These are phyloP conservation scores for Contarinia nasturtii DNA, from an alignment of 1,140 invertebrate species.

Conservation along the genomic window DNA sequence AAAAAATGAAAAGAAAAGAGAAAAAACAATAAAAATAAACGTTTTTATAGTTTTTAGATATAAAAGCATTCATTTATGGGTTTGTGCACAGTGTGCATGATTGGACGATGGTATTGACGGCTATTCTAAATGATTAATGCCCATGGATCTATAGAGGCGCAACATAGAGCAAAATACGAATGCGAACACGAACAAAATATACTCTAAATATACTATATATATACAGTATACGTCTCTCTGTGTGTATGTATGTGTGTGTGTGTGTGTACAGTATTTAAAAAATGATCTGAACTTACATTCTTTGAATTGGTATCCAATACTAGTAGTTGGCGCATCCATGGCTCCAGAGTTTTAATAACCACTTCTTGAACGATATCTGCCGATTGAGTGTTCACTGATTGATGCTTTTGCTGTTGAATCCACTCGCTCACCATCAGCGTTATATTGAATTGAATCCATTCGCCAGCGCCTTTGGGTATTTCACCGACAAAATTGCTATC, in stretches of 20 bases:
- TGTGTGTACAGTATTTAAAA: no score
- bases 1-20: neutral
- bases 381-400: no score
- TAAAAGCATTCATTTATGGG: no score
- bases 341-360: conserved; percentile 42
- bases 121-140: neutral
- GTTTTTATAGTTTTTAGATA: no score
- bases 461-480: conserved; percentile 28
- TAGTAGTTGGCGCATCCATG: conserved; percentile 26
- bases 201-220: no score
- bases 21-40: no score
- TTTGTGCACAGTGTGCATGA: no score
- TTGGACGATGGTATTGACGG: no score
- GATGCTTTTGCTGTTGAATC: conserved; percentile 31
- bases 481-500: neutral
- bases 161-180: neutral
- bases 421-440: conserved; percentile 56
- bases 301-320: conserved; percentile 11
- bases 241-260: no score
- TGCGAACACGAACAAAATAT: neutral
- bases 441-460: conserved; percentile 55
- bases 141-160: neutral
- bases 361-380: conserved; percentile 53
- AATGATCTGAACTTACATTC: conserved; percentile 8
- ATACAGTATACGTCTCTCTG: no score